phyloP scores from a whole-genome alignment of 2,797 vertebrate species.

The Gallinago solitaria region DNA sequence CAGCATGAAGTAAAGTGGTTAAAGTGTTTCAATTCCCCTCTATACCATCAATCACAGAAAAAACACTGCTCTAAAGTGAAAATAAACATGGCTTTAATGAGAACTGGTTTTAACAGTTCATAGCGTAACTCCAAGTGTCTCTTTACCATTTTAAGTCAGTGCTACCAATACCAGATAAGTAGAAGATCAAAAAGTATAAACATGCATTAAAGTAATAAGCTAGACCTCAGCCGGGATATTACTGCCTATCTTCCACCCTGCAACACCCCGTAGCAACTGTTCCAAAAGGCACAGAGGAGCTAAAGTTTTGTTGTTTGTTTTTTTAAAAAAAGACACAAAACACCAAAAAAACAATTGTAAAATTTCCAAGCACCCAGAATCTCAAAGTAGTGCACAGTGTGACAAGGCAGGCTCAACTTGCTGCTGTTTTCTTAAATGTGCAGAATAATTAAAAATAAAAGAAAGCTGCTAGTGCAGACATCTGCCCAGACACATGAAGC shows the following conservation, averaged over 20 bases:
- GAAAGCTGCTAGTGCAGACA: conserved; percentile 29
- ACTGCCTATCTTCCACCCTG: background rate
- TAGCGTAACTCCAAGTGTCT: background rate
- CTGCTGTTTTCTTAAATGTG: background rate
- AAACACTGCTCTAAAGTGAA: background rate
- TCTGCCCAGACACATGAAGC: background rate
- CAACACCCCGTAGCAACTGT: background rate
- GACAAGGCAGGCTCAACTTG: background rate
- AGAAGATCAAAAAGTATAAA: background rate
- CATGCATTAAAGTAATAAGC: conserved; percentile 23
- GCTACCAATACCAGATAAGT: background rate
- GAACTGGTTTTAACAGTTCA: background rate
- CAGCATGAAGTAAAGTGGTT: background rate
- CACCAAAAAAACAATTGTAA: background rate
- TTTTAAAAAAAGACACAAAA: background rate
- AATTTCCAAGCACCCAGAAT: background rate
- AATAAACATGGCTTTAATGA: conserved; percentile 52
- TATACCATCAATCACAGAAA: background rate
- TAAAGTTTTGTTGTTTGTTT: background rate
- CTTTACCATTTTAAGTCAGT: conserved; percentile 4
- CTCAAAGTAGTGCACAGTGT: conserved; percentile 23
- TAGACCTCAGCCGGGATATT: background rate
- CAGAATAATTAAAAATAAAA: background rate
- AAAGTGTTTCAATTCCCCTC: background rate
- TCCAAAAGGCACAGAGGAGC: conserved; percentile 54